Percentiles rank a stretch among this genome's conserved stretches.
Evolutionary conservation across 2,888 invertebrate genomes (phyloP).

Genomic region (Stenoptilia bipunctidactyla): DNA sequence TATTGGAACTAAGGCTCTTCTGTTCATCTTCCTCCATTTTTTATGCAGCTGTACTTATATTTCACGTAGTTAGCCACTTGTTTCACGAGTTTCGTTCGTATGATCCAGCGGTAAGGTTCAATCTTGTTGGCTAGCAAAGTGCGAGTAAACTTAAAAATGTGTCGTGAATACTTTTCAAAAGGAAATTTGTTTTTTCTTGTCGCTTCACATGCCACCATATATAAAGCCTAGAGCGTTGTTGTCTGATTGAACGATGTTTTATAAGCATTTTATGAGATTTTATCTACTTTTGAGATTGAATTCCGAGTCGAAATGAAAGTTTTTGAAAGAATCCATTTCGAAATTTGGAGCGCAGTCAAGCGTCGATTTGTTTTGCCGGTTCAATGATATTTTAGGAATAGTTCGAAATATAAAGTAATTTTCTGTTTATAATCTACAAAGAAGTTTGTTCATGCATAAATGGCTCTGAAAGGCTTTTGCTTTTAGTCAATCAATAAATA

Average conservation of each 20-base stretch:
- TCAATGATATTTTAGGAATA: too few relatives aligned
- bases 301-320: background rate
- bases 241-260: constrained; percentile 22
- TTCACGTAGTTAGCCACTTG: too few relatives aligned
- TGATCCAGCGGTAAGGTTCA: too few relatives aligned
- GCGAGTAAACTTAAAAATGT: constrained; percentile 1
- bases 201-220: constrained; percentile 22
- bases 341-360: background rate
- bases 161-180: constrained; percentile 10
- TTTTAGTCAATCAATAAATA: too few relatives aligned
- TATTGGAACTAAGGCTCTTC: too few relatives aligned
- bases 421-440: too few relatives aligned
- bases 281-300: background rate
- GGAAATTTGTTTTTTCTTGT: constrained; percentile 35
- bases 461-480: too few relatives aligned
- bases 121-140: background rate
- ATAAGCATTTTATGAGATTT: constrained; percentile 1
- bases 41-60: too few relatives aligned
- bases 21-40: too few relatives aligned
- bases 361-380: background rate
- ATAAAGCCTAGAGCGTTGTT: constrained; percentile 20
- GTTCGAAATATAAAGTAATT: too few relatives aligned
- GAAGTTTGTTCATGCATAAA: too few relatives aligned
- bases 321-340: background rate
- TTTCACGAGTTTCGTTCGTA: too few relatives aligned